Conservation (phyloP, 2,888 invertebrate genomes). For the Idaea biselata region DNA sequence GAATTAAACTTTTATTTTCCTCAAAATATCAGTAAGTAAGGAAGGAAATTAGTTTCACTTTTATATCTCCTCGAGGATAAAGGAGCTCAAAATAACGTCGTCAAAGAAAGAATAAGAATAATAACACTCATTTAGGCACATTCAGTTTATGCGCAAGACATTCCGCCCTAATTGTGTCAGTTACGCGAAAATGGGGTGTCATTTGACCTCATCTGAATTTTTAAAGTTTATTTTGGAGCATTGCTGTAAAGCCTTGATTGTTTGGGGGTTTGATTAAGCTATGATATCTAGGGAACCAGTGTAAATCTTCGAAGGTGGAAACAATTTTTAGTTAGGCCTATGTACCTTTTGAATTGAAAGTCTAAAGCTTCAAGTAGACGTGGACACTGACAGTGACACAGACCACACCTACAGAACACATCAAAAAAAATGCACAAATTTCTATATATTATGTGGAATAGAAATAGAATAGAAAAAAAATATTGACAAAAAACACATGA, state of each 20-base stretch:
- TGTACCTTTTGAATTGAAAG: too few relatives aligned
- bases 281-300: neutral
- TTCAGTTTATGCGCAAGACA: conserved; percentile 32
- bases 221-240: conserved; percentile 28
- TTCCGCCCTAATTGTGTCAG: conserved; percentile 31
- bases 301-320: neutral
- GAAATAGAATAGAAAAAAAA: too few relatives aligned
- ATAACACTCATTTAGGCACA: conserved; percentile 32
- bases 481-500: too few relatives aligned
- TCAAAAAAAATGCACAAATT: too few relatives aligned
- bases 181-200: conserved; percentile 25
- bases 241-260: conserved; percentile 5
- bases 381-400: too few relatives aligned
- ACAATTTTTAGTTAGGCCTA: too few relatives aligned
- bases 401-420: too few relatives aligned
- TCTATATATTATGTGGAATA: too few relatives aligned
- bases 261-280: neutral
- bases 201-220: conserved; percentile 30
- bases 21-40: conserved; percentile 1
- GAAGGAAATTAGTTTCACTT: conserved; percentile 30
- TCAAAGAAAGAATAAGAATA: conserved; percentile 33
- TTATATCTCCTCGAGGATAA: conserved; percentile 25
- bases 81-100: conserved; percentile 29
- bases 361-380: too few relatives aligned
- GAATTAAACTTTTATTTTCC: neutral